These are phyloP conservation scores for Sitta europaea DNA, from an alignment of 2,113 vertebrate genomes.

Conservation along the genomic window DNA sequence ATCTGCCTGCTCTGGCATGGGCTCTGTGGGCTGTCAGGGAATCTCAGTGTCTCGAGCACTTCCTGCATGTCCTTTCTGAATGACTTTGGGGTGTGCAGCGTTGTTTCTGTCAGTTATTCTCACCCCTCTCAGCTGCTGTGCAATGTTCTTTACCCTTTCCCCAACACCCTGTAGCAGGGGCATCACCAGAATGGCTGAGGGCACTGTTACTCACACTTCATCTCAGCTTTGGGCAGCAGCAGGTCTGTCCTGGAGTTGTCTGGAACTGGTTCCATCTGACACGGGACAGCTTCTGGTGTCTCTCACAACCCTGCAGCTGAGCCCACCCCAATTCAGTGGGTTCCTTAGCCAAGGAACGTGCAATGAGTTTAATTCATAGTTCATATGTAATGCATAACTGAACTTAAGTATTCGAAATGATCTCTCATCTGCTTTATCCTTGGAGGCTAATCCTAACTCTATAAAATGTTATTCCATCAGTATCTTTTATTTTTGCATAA, in stretches of 20 bases:
- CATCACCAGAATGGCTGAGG: not conserved
- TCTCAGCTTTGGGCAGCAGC: not conserved
- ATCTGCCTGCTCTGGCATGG: fast-evolving
- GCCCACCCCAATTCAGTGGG: not conserved
- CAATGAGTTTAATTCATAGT: slow-evolving; percentile 1
- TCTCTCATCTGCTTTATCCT: slow-evolving; percentile 28
- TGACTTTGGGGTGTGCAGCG: not conserved
- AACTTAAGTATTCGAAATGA: slow-evolving; percentile 49
- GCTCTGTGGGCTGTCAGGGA: not conserved
- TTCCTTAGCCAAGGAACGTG: not conserved
- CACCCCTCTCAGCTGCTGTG: not conserved
- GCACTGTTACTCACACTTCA: too few species aligned
- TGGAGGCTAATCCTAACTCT: slow-evolving; percentile 23
- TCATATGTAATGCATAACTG: not conserved
- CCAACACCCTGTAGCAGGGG: not conserved
- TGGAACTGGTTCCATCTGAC: not conserved
- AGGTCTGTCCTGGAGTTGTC: not conserved
- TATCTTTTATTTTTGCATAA: slow-evolving; percentile 43
- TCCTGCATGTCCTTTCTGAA: not conserved
- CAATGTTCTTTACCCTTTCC: not conserved
- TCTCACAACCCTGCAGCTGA: not conserved
- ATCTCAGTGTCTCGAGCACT: not conserved
- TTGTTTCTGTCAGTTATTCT: not conserved
- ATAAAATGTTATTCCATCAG: not conserved
- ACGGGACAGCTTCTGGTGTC: not conserved